A percentile compares a stretch with the other conserved stretches of the same genome.
Evolutionary conservation across 2,888 invertebrate species (phyloP).

Genomic region (Hipparchia sbordonii): DNA sequence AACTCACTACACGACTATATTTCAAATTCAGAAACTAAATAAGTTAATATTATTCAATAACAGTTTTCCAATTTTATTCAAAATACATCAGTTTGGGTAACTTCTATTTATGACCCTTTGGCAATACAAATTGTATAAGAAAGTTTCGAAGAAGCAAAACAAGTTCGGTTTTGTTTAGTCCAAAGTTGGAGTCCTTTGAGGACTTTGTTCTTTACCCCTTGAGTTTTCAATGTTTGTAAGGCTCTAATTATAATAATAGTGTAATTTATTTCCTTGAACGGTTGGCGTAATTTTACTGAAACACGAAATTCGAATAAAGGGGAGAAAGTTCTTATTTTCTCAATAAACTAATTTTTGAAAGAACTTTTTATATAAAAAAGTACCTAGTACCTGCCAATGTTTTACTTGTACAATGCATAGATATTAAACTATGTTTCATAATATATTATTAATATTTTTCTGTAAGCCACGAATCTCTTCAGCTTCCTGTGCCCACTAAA

Average conservation of each 20-base stretch:
- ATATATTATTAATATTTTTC: no score
- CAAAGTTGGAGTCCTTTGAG: conserved; percentile 39
- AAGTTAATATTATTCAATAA: not conserved
- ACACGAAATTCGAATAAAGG: not conserved
- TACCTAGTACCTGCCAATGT: no score
- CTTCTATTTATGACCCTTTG: conserved; percentile 3
- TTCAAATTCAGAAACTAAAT: not conserved
- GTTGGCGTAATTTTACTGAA: no score
- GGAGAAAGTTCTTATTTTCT: conserved; percentile 8
- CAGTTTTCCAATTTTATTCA: not conserved
- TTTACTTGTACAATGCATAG: no score
- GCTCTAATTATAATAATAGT: not conserved
- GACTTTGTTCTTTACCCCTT: conserved; percentile 17
- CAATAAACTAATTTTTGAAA: not conserved
- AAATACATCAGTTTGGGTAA: not conserved
- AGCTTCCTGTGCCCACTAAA: no score
- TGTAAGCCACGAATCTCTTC: no score
- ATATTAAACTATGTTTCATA: no score
- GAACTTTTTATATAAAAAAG: no score
- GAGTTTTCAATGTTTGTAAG: conserved; percentile 34
- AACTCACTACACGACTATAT: not conserved
- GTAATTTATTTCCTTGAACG: not conserved
- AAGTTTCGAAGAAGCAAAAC: conserved; percentile 39
- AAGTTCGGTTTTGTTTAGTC: conserved; percentile 43
- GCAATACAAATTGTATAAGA: conserved; percentile 25